A percentile compares a stretch with the other conserved stretches of the same genome.
Evolutionary conservation across 2,888 invertebrate species (phyloP).

Genomic region (Ischnus inquisitorius): DNA sequence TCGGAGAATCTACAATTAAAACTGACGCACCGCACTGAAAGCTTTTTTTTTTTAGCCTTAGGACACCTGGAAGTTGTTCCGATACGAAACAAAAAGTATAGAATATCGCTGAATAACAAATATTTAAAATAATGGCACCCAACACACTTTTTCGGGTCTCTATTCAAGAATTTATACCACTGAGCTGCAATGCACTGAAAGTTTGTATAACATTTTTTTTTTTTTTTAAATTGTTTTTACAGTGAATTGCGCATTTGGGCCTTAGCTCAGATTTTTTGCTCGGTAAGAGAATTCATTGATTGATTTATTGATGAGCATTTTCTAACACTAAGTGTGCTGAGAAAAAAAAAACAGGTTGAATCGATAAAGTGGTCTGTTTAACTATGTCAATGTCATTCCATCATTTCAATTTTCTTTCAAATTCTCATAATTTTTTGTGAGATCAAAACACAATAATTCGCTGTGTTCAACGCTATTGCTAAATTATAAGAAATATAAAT

Average conservation of each 20-base stretch:
- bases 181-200: slow-evolving; percentile 68
- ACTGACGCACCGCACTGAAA: background rate
- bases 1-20: background rate
- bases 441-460: too few species aligned
- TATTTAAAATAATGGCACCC: slow-evolving; percentile 19
- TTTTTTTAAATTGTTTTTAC: slow-evolving; percentile 7
- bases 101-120: too few species aligned
- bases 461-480: too few species aligned
- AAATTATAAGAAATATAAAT: too few species aligned
- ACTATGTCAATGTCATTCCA: too few species aligned
- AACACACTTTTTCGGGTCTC: slow-evolving; percentile 63
- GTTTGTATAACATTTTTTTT: slow-evolving; percentile 1
- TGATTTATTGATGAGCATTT: background rate
- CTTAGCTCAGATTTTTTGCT: background rate
- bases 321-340: too few species aligned
- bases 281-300: background rate
- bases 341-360: too few species aligned
- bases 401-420: too few species aligned
- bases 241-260: background rate
- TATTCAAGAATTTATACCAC: slow-evolving; percentile 69
- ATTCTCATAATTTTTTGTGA: too few species aligned
- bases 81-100: too few species aligned
- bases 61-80: background rate
- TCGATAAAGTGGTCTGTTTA: too few species aligned
- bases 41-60: background rate